phyloP scores from a whole-genome alignment of 2,888 invertebrate species.

The Yponomeuta cagnagella region DNA sequence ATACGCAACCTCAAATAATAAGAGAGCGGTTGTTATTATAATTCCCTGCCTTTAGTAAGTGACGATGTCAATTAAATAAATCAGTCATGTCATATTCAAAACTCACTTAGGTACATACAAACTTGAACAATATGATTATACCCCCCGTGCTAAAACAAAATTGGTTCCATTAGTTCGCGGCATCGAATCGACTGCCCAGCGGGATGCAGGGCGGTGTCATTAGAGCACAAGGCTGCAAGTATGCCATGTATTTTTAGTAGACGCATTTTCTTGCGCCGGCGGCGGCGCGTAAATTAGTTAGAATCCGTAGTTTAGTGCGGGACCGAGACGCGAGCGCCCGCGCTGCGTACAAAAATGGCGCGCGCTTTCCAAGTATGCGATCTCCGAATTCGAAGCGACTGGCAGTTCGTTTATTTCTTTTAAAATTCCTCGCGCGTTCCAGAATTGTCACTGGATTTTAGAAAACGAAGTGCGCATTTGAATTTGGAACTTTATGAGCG shows the following conservation, averaged over 20 bases:
- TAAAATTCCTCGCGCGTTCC: neutral
- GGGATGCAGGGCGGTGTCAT: constrained; percentile 11
- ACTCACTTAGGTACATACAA: too few species aligned
- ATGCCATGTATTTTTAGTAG: constrained; percentile 55
- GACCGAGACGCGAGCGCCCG: constrained; percentile 54
- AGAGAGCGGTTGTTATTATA: too few species aligned
- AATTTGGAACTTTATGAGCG: neutral
- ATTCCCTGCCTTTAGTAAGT: too few species aligned
- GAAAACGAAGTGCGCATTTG: neutral
- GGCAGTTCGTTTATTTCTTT: neutral
- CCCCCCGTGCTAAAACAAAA: neutral
- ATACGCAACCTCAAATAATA: too few species aligned
- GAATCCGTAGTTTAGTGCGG: constrained; percentile 36
- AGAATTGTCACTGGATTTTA: too few species aligned
- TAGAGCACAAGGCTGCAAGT: neutral
- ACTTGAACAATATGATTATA: too few species aligned
- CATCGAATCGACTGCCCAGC: neutral
- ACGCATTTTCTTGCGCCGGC: constrained; percentile 42
- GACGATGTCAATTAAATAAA: too few species aligned
- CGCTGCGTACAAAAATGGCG: constrained; percentile 22
- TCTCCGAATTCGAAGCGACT: neutral
- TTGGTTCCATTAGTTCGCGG: neutral
- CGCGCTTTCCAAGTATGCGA: constrained; percentile 4
- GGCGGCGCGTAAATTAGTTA: constrained; percentile 45
- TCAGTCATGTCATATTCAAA: too few species aligned